Base-by-base conservation (phyloP, 2,888 invertebrate species). In the Clusia tigrina region DNA sequence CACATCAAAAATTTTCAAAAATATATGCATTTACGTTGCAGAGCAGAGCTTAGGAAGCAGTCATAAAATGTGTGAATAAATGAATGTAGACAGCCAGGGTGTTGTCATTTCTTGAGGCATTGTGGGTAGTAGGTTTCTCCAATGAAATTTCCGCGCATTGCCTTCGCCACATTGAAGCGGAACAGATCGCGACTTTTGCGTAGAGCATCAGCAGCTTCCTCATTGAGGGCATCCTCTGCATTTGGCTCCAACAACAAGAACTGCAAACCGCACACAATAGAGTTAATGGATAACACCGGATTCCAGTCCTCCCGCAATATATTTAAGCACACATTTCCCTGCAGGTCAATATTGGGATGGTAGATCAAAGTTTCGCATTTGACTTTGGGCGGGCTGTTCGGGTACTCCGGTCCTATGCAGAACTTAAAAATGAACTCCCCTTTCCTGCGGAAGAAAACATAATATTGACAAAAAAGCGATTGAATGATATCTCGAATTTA, bases 301-400 rank as follows among this genome's bases (percentile, higher is more conserved):
- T 96, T 96, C 96, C 96, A 96, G 85, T 96, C 96, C 88, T 96
- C 95, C 78, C 95, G 88, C 74, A 96, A 87, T 80, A 96, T 96
- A 85, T 96, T 96, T 67, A 96, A 87, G 82, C 96, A 96, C 26
- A 96, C 95, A 85, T 96, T 96, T 71, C 96, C 96, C 80, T 96
- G 95, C 76, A 95, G 86, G 85, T 96, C 96, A 83, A 96, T 96
- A 82, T 96, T 96, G 3, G 96, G 96, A 85, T 96, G 96, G 83
- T 96, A 96, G 58, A 96, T 94, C 79, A 92, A 91, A 46, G 95
- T 10, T 15, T 10, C 10, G 15, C 37, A 37, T 37, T 37, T 37
- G 37, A 37, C 15, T 37, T 37, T 37, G 10, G 37, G 37, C 37
- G 37, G 10, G 10, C 9, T 15, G 15, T 10, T 10, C 37, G 37